Evolutionary conservation across 2,888 invertebrate species (phyloP), one percentile per base, ranked within the genome.

Genomic region (Dione juno): DNA sequence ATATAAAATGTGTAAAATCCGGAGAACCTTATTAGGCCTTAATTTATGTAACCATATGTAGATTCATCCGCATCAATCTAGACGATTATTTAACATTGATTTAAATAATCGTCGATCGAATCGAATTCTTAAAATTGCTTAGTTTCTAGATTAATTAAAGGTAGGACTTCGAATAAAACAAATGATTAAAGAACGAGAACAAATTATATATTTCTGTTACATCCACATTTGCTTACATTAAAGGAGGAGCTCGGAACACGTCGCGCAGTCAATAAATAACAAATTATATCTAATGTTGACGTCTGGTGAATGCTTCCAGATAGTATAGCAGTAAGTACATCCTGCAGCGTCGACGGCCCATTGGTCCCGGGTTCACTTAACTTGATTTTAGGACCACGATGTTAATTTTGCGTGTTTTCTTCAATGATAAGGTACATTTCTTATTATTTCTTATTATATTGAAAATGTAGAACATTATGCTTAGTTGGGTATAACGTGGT

Each of bases 141-240:
- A 28, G 28, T 28, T 28, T 28, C 28, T 19, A 53, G n/a, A n/a
- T n/a, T n/a, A n/a, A n/a, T n/a, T n/a, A n/a, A n/a, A n/a, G 53
- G 53, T 52, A 21, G 14, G n/a, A 16, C 3, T 11, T 21, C 6
- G 80, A 88, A 86, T 86, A 77, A 88, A 88, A 87, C 81, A 74
- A 70, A 37, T 64, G 28, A 37, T 48, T 86, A 85, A 80, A 90
- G 90, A 91, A 92, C 92, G 81, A 90, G 90, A 92, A 92, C 89
- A 88, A 88, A 91, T 89, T 82, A 88, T 90, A 88, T 89, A 90
- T 87, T 85, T 88, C 82, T 85, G 86, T 85, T 87, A 89, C 87
- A 88, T 87, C 79, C 82, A 90, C 85, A 87, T 84, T 84, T 69
- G 78, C 83, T 86, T 87, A 87, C 75, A 79, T 78, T 79, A 80